Evolutionary conservation across 2,888 invertebrate genomes (phyloP), one percentile per base, ranked within the genome.

Genomic region (Erannis defoliaria): DNA sequence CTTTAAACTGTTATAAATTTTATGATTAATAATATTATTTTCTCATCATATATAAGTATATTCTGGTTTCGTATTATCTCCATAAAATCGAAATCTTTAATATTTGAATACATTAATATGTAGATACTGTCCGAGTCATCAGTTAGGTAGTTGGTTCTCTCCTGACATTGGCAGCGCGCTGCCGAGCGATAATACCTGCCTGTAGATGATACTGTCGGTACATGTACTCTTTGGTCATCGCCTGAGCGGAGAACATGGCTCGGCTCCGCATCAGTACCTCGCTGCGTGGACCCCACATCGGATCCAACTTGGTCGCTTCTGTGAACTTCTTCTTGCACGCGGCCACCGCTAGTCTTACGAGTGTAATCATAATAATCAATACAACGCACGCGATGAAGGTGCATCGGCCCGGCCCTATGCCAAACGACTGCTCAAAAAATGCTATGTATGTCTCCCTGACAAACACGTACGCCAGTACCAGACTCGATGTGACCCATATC

Each of bases 211-310:
- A 90, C 68, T 93, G 93, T 0, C 93, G 79, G 67, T 93, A 93
- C 74, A 93, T 81, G 67, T 93, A 93, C 73, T 93, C 93, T 65
- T 93, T 93, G 12, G 93, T 93, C 93, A 93, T 93, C 2, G 93
- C 91, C 56, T 93, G 90, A 4, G 91, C 90, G 1, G 85, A 82
- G 72, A 93, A 93, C 93, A 93, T 92, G 1, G 85, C 86, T 45
- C 93, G 79, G 63, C 93, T 93, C 2, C 92, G 77, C 63, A 78
- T 79, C 48, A 93, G 72, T 10, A 91, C 55, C 1, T 85, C 84
- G 45, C 73, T 81, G 26, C 71, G 75, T 0, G 93, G 93, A 0
- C 90, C 91, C 93, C 93, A 93, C 1, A 67, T 67, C 0, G 77
- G 68, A 40, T 89, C 82, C 58, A 90, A 49, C 10, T 64, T 55